Evolutionary conservation across 2,797 vertebrate genomes (phyloP).

Genomic region (Masticophis lateralis): DNA sequence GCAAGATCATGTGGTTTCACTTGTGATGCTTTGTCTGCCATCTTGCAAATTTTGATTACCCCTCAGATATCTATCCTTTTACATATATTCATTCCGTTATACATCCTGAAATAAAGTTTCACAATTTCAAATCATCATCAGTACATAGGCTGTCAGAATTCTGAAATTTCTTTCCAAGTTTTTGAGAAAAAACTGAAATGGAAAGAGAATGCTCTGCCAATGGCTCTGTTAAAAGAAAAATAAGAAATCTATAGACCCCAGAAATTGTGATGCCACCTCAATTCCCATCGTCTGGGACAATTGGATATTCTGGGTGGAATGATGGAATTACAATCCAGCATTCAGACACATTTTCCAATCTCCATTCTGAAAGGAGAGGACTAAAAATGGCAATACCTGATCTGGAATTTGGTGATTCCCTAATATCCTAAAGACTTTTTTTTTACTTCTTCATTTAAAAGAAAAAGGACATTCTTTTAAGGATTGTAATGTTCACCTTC

Average conservation of each 20-base stretch:
- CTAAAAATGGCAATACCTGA: background rate
- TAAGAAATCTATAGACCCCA: background rate
- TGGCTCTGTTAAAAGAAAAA: background rate
- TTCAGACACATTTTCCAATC: background rate
- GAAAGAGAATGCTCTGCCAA: background rate
- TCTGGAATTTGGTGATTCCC: background rate
- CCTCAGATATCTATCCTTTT: background rate
- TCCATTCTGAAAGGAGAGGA: background rate
- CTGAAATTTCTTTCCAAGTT: background rate
- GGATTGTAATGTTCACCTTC: no score
- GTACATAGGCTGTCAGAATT: background rate
- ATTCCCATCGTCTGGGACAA: background rate
- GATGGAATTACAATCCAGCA: background rate
- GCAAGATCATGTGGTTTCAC: background rate
- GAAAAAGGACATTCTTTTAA: no score
- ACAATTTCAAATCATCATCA: background rate
- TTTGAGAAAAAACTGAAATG: background rate
- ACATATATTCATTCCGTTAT: background rate
- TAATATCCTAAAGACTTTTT: background rate
- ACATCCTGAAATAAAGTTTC: background rate
- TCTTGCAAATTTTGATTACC: background rate
- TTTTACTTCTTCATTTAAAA: no score
- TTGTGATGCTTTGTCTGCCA: background rate
- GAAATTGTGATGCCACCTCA: background rate
- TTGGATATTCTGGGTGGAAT: background rate